Evolutionary conservation across 2,797 vertebrate genomes (phyloP), one percentile per base, ranked within the genome.

Genomic region (Enteromius anoplus): DNA sequence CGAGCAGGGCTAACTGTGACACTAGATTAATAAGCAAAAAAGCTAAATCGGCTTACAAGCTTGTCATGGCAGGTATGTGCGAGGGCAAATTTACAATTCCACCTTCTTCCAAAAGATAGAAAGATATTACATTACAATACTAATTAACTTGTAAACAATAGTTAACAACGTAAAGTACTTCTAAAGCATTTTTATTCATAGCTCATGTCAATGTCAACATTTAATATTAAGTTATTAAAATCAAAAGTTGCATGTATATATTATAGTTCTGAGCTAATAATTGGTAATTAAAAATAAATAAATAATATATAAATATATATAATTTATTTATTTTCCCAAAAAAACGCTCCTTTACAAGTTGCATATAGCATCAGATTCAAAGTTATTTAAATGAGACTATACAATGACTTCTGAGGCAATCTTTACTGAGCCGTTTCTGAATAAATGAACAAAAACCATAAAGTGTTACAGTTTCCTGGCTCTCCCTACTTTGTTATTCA

Each of bases 401-500:
- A 14, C 2, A 32, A 66, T 8, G 68, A 17, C 47, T 21, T 21
- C n/a, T 21, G 1, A 51, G 29, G 10, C 5, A 34, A 40, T 19
- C n/a, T 42, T 26, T 15, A 26, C 3, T 40, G 3, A 58, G 15
- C 21, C 2, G 40, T 26, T 58, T 75, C 1, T 37, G 12, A 75
- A 23, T 17, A 58, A 51, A 26, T 4, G 0, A 17, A 53, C 5
- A 42, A 42, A 23, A 76, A 40, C n/a, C 32, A 55, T 14, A 29
- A 77, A 65, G 75, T 15, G 75, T 78, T 32, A 29, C 4, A 21
- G 51, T 77, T 29, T 23, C 23, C 58, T 21, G 78, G 21, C n/a
- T 55, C 34, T 55, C 77, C 77, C 47, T 89, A 69, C 42, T 64
- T 78, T 77, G 23, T 80, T 62, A 86, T 86, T 77, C 68, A 77